Percentiles rank a stretch among this genome's conserved stretches.
These are phyloP conservation scores for Planiliza haematocheilus DNA, from an alignment of 2,113 vertebrate species.

Conservation along the genomic window DNA sequence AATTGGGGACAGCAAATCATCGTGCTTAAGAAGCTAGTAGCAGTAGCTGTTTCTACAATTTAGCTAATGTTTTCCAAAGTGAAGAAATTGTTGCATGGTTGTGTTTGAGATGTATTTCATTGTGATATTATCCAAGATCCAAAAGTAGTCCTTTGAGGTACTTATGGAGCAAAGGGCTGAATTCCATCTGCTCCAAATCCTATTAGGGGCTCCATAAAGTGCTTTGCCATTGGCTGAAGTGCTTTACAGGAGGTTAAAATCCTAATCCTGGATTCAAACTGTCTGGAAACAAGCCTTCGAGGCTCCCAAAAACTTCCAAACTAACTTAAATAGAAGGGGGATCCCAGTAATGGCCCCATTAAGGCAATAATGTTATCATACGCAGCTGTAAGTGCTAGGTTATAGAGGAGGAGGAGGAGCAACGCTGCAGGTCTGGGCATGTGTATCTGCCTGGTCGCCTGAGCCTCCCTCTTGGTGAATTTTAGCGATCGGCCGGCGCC, in stretches of 20 bases:
- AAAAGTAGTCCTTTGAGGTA: neutral
- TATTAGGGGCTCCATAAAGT: constrained; percentile 11
- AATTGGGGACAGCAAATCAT: neutral
- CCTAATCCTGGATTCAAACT: neutral
- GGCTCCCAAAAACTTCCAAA: too few relatives aligned
- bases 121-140: neutral
- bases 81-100: too few relatives aligned
- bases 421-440: neutral
- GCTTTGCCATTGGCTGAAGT: constrained; percentile 1
- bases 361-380: too few relatives aligned
- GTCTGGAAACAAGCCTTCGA: neutral
- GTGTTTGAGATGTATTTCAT: neutral
- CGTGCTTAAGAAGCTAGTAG: neutral
- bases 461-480: constrained; percentile 39
- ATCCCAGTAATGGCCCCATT: neutral
- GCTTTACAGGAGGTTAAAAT: constrained; percentile 20
- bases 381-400: neutral
- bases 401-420: neutral
- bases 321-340: neutral
- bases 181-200: constrained; percentile 10
- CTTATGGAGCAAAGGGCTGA: constrained; percentile 8
- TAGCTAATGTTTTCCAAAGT: too few relatives aligned
- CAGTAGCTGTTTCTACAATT: too few relatives aligned
- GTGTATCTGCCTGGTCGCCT: constrained; percentile 5
- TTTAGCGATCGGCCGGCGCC: constrained; percentile 14